Base-by-base conservation (phyloP, 2,113 vertebrate genomes). In the Phocoena phocoena region DNA sequence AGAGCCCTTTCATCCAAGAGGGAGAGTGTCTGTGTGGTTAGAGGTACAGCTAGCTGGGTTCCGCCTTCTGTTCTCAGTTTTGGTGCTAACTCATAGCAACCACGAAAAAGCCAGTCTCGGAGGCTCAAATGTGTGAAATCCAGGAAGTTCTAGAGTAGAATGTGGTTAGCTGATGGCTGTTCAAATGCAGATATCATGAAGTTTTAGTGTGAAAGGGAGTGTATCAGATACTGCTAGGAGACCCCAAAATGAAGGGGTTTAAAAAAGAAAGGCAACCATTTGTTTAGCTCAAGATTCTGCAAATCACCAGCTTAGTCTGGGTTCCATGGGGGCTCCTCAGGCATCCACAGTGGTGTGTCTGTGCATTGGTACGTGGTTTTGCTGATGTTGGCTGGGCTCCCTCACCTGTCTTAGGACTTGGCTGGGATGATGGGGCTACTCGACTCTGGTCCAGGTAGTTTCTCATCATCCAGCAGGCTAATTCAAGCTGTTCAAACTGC, bases 1-100 rank as follows among this genome's bases (percentile, higher is more conserved):
- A 98, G 93, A 90, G 83, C 41, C 70, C 80, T 97, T 94, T 97
- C 93, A 97, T 96, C 79, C 68, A 67, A 67, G 74, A 93, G 21
- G 31, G 81, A 86, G 79, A 88, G 81, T 62, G 47, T 68, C 38
- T 67, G 63, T 76, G 33, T 70, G 85, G 85, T 53, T 94, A 81
- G 89, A 93, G 68, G 87, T 74, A 53, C 8, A 33, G 86, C 74
- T 50, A 41, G 90, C 36, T 71, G 71, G 44, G 44, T 62, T 96
- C 90, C 85, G 92, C 68, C 90, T 97, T 92, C 74, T 85, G 47
- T 93, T 96, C 93, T 97, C 41, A 90, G 96, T 41, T 92, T 79
- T 28, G 74, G 60, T 55, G 77, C 86, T 50, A n/a, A 93, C 76
- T 67, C 62, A 31, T 23, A 80, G 95, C 70, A 81, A 55, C 28